Base-by-base conservation (phyloP, 1,140 invertebrate genomes). In the Antheraea mylitta region DNA sequence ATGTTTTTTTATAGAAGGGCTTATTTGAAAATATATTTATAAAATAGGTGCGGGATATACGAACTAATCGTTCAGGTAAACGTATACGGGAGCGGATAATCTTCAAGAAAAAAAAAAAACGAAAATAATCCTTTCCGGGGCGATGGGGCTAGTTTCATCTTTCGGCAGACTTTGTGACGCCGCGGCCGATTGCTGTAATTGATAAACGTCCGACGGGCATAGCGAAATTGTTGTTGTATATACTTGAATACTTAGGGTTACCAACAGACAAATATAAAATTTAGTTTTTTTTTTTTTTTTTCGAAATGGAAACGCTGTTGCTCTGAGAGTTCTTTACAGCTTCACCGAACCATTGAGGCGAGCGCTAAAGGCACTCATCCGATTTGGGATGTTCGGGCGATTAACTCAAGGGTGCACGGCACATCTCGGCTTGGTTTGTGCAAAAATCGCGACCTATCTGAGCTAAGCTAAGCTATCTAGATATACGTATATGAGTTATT, bases 161-260 rank as follows among this genome's bases (percentile, higher is more conserved):
- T 85, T 85, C 77, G 81, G 79, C 79, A 89, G 88, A 90, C 88
- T 90, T 90, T 88, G 88, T 88, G 88, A 86, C 88, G 88, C 87
- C 85, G 80, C 76, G 64, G 53, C 45, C 64, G 18, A 69, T 18
- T 67, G 76, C 71, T 76, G 75, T 80, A 82, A 88, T 85, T 86
- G 82, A 75, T 84, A 84, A 87, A 82, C 79, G 81, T 73, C 74
- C 69, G 76, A 74, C 77, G 77, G 76, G 60, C 74, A 77, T 67
- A 64, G 69, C 64, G 71, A 71, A 82, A 72, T 72, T 53, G 69
- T 74, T 79, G 77, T 53, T 53, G 45, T 53, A 77, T 78, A 78
- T 81, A 69, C 65, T 66, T 72, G 89, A 86, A 78, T 81, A 69
- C 65, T 66, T 72, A 90, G 87, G 87, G 87, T 36, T 89, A 81